phyloP scores from a whole-genome alignment of 2,113 vertebrate species.

The Hipposideros armiger region DNA sequence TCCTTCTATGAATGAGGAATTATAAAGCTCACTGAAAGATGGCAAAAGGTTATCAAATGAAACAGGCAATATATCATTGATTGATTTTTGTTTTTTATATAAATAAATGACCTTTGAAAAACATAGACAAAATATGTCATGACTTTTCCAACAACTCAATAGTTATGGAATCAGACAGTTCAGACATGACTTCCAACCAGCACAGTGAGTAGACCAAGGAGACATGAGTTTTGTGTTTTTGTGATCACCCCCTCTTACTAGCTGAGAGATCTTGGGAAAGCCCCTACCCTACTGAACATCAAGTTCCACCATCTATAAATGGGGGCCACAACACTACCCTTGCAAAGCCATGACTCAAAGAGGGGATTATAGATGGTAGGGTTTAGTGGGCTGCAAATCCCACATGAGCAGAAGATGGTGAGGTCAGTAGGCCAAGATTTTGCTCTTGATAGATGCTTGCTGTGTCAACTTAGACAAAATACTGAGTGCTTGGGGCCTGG shows the following conservation, averaged over 20 bases:
- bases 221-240: accelerated
- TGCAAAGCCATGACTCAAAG: neutral
- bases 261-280: neutral
- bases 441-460: neutral
- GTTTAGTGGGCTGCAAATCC: neutral
- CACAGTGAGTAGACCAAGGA: neutral
- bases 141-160: too few relatives aligned
- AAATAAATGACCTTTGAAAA: too few relatives aligned
- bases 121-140: too few relatives aligned
- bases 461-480: neutral
- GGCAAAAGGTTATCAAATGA: too few relatives aligned
- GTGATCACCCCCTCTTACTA: accelerated
- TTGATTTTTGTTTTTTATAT: too few relatives aligned
- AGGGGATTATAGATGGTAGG: accelerated
- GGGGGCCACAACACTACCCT: neutral
- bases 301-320: neutral
- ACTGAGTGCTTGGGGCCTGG: neutral
- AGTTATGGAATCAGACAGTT: neutral
- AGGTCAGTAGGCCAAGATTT: neutral
- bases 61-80: too few relatives aligned
- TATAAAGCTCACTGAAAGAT: too few relatives aligned
- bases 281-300: neutral
- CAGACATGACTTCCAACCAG: neutral
- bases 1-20: too few relatives aligned
- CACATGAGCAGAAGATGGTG: accelerated